Conservation (phyloP, 2,888 invertebrate species). For the Scaptomyza caliginosa region DNA sequence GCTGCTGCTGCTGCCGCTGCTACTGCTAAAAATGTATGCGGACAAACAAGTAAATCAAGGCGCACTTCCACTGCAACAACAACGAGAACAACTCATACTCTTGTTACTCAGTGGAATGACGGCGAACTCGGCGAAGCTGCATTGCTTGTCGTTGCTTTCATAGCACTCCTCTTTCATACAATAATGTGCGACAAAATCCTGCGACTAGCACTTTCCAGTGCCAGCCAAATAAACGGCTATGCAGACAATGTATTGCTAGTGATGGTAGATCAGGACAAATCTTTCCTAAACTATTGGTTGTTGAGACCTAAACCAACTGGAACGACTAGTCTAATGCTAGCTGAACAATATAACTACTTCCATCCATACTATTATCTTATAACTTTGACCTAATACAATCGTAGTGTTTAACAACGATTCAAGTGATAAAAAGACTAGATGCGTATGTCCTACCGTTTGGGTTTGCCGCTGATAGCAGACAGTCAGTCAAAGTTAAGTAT, state of each 20-base stretch:
- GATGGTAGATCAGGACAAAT: not conserved
- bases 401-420: not conserved
- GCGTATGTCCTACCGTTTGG: not conserved
- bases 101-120: constrained; percentile 1
- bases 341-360: too few relatives aligned
- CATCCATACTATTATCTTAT: too few relatives aligned
- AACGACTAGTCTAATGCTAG: too few relatives aligned
- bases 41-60: constrained; percentile 78
- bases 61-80: constrained; percentile 73
- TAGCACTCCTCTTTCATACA: not conserved
- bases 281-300: too few relatives aligned
- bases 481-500: not conserved
- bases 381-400: not conserved
- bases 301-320: too few relatives aligned
- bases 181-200: constrained; percentile 1
- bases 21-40: constrained; percentile 62
- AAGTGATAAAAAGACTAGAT: not conserved
- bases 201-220: not conserved
- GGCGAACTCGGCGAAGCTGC: not conserved
- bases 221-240: not conserved
- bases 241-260: not conserved
- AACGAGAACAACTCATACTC: constrained; percentile 30
- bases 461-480: not conserved
- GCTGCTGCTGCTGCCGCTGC: not conserved
- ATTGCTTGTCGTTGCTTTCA: constrained; percentile 3